A percentile compares a stretch with the other conserved stretches of the same genome.
These are phyloP conservation scores for Cepaea nemoralis DNA, from an alignment of 1,140 invertebrate species.

Conservation along the genomic window DNA sequence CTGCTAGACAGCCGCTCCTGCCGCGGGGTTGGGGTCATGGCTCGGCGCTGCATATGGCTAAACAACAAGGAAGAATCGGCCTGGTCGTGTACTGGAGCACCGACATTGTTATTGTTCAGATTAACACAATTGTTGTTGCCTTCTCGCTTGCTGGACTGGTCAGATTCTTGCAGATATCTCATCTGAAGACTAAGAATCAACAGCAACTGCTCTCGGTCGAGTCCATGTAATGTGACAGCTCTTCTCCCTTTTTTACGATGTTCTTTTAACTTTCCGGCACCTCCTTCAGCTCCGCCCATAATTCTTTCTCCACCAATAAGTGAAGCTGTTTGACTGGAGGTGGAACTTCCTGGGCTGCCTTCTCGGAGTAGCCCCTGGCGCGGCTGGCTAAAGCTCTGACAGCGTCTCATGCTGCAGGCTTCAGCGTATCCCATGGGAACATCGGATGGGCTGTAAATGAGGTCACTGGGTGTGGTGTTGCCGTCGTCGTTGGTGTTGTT, in stretches of 20 bases:
- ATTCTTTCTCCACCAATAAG: slow-evolving; percentile 19
- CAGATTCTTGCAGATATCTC: slow-evolving; percentile 61
- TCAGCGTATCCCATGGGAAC: slow-evolving; percentile 45
- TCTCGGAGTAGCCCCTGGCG: slow-evolving; percentile 33
- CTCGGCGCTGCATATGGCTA: slow-evolving; percentile 23
- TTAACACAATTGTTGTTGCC: slow-evolving; percentile 20
- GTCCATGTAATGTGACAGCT: slow-evolving; percentile 62
- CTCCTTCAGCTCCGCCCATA: slow-evolving; percentile 42
- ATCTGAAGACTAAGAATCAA: slow-evolving; percentile 64
- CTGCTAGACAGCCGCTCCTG: slow-evolving; percentile 37
- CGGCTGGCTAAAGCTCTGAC: slow-evolving; percentile 48
- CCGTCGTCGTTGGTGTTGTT: slow-evolving; percentile 34
- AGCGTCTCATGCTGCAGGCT: slow-evolving; percentile 41
- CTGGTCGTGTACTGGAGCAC: neutral
- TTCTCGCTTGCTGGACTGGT: slow-evolving; percentile 45
- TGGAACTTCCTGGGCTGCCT: slow-evolving; percentile 26
- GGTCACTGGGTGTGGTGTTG: slow-evolving; percentile 39
- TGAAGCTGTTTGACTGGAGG: slow-evolving; percentile 25
- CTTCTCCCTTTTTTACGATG: slow-evolving; percentile 54
- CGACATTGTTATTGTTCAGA: slow-evolving; percentile 3
- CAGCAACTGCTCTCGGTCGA: slow-evolving; percentile 63
- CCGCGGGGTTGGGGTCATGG: slow-evolving; percentile 42
- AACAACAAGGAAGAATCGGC: neutral
- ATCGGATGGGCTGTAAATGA: slow-evolving; percentile 44
- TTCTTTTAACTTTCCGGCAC: slow-evolving; percentile 52